Percentiles rank a stretch among this genome's conserved stretches.
These are phyloP conservation scores for Nannoperca australis DNA, from an alignment of 2,797 vertebrate species.

Conservation along the genomic window DNA sequence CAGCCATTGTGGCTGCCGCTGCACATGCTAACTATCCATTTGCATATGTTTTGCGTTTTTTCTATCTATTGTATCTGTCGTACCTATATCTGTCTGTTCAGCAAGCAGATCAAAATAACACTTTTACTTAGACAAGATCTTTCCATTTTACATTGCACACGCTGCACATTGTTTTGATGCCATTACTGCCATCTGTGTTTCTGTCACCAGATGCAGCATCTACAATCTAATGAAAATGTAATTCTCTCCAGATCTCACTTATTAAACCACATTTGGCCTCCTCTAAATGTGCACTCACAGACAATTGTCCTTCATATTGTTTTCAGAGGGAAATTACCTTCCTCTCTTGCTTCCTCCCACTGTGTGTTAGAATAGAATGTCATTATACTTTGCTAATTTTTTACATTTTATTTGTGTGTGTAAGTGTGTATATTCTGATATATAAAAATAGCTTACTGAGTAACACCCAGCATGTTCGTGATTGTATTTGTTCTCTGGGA, in stretches of 20 bases:
- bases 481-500: slow-evolving; percentile 4
- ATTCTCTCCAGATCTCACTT: slow-evolving; percentile 22
- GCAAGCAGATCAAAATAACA: slow-evolving; percentile 3
- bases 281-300: slow-evolving; percentile 24
- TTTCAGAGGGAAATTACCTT: slow-evolving; percentile 12
- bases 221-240: slow-evolving; percentile 29
- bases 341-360: not conserved
- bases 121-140: slow-evolving; percentile 16
- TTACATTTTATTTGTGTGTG: too few species aligned
- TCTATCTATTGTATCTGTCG: too few species aligned
- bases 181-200: slow-evolving; percentile 12
- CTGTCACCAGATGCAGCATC: slow-evolving; percentile 26
- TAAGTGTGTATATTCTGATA: too few species aligned
- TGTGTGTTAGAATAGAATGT: slow-evolving; percentile 5
- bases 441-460: not conserved
- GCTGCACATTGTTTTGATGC: slow-evolving; percentile 2
- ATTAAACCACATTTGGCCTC: slow-evolving; percentile 29
- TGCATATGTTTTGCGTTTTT: not conserved
- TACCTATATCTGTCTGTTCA: not conserved
- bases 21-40: not conserved
- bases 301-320: slow-evolving; percentile 13
- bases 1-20: not conserved
- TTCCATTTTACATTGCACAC: not conserved
- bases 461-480: not conserved
- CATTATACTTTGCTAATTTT: not conserved